Conservation (phyloP, 1,140 invertebrate species). For the Trichonephila inaurata region DNA sequence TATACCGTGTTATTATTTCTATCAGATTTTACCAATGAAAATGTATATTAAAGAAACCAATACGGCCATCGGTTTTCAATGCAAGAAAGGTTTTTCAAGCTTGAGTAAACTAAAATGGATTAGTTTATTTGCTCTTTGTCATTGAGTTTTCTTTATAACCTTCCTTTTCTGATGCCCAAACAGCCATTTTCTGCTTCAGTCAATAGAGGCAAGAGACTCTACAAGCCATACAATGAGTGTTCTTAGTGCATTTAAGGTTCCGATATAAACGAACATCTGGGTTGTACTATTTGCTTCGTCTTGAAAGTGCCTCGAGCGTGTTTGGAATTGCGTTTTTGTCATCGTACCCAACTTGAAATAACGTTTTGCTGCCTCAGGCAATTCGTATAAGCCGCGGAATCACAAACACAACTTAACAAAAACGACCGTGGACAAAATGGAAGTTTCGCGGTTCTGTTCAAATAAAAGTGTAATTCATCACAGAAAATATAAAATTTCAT, state of each 20-base stretch:
- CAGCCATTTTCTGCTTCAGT: constrained; percentile 41
- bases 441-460: background rate
- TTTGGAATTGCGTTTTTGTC: constrained; percentile 50
- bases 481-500: background rate
- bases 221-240: background rate
- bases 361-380: constrained; percentile 5
- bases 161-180: background rate
- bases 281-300: background rate
- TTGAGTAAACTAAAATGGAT: constrained; percentile 22
- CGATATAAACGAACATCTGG: background rate
- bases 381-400: background rate
- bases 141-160: constrained; percentile 33
- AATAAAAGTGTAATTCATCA: background rate
- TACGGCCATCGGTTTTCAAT: constrained; percentile 13
- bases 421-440: background rate
- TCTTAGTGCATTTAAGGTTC: background rate
- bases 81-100: background rate
- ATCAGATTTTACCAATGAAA: background rate
- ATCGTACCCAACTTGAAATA: constrained; percentile 37
- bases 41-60: background rate
- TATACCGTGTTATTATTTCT: background rate
- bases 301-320: background rate
- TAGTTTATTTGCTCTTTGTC: constrained; percentile 25
- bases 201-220: constrained; percentile 21
- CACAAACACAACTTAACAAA: constrained; percentile 22